A percentile compares a stretch with the other conserved stretches of the same genome.
Evolutionary conservation across 2,113 vertebrate species (phyloP).

Genomic region (Sardina pilchardus): DNA sequence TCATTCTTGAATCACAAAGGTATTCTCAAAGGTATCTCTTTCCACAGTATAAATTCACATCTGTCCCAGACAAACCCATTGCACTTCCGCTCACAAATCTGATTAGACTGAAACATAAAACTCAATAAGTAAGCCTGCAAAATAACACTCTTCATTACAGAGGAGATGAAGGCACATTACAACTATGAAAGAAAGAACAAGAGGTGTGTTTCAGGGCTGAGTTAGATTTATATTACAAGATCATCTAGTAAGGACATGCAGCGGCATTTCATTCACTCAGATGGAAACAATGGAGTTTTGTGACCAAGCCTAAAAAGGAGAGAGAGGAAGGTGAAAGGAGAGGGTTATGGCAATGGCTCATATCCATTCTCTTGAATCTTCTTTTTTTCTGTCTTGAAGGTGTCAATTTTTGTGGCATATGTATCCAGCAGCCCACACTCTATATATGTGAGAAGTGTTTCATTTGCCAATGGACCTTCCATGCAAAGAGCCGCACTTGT

Average conservation of each 20-base stretch:
- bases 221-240: not conserved
- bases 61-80: not conserved
- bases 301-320: not conserved
- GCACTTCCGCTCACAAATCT: not conserved
- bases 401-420: not conserved
- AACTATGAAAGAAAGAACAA: not conserved
- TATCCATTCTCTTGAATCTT: not conserved
- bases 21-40: not conserved
- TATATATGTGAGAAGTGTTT: not conserved
- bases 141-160: not conserved
- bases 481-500: not conserved
- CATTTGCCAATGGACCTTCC: not conserved
- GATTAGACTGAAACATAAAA: not conserved
- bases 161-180: no score
- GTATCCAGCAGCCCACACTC: not conserved
- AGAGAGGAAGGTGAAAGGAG: not conserved
- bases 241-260: not conserved
- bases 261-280: not conserved
- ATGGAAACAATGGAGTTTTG: not conserved
- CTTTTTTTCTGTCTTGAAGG: not conserved
- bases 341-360: not conserved
- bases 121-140: not conserved
- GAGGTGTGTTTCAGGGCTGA: not conserved
- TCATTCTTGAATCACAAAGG: not conserved
- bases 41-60: not conserved